Percentiles rank a stretch among this genome's conserved stretches.
Evolutionary conservation across 2,113 vertebrate species (phyloP).

Genomic region (Noctilio leporinus): DNA sequence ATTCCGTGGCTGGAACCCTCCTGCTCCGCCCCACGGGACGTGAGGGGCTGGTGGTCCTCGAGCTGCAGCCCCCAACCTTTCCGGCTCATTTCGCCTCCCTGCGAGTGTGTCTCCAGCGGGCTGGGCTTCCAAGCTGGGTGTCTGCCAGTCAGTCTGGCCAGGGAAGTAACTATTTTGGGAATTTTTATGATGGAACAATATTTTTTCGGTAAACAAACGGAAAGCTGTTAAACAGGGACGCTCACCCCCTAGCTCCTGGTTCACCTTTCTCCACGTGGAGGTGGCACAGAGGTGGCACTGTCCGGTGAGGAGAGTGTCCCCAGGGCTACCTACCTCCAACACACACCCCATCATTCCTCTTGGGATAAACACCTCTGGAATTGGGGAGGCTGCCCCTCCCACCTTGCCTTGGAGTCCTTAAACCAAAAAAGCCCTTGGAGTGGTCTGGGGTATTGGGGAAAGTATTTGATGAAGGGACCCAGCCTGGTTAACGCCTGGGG

Average conservation of each 20-base stretch:
- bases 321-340: neutral
- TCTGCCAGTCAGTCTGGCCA: conserved; percentile 83
- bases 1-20: neutral
- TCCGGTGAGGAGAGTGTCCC: conserved; percentile 68
- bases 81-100: conserved; percentile 65
- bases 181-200: conserved; percentile 87
- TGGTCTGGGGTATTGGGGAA: neutral
- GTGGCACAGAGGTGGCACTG: conserved; percentile 78
- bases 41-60: conserved; percentile 55
- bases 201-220: conserved; percentile 85
- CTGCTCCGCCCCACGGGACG: neutral
- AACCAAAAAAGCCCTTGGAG: neutral
- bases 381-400: neutral
- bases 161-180: conserved; percentile 83
- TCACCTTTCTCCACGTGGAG: conserved; percentile 72
- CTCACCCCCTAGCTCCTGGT: conserved; percentile 76
- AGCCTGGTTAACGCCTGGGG: neutral
- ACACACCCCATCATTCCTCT: conserved; percentile 53
- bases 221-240: conserved; percentile 82
- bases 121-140: conserved; percentile 79
- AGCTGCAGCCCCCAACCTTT: conserved; percentile 53
- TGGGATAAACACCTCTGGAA: conserved; percentile 67
- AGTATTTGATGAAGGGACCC: neutral
- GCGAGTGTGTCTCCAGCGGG: conserved; percentile 52
- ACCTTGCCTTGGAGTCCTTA: neutral